A percentile compares a stretch with the other conserved stretches of the same genome.
Evolutionary conservation across 2,113 vertebrate genomes (phyloP).

Genomic region (Steatornis caripensis): DNA sequence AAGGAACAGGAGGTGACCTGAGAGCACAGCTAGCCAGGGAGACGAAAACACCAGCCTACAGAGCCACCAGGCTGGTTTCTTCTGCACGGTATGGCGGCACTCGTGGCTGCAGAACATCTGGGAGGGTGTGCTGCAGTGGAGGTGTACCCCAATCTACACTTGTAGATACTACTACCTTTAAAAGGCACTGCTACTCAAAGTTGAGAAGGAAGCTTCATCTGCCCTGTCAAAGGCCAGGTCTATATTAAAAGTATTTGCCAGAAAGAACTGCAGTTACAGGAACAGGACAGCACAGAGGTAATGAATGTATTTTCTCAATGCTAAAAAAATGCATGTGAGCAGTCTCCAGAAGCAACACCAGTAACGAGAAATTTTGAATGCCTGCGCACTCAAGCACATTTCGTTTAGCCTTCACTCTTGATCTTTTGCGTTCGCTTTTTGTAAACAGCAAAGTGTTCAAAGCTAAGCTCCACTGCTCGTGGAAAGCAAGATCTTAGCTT

Average conservation of each 20-base stretch:
- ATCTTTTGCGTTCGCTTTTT: background rate
- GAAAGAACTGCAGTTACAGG: background rate
- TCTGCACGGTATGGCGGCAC: too few species aligned
- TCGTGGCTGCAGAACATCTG: background rate
- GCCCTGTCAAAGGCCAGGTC: background rate
- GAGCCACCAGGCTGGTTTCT: background rate
- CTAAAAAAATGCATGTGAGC: background rate
- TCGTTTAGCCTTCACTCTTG: background rate
- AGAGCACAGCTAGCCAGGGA: background rate
- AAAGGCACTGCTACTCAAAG: background rate
- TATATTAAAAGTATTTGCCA: background rate
- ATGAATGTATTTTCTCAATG: background rate
- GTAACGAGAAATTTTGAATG: background rate
- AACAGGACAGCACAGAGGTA: background rate
- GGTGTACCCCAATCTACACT: rapidly evolving
- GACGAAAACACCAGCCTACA: background rate
- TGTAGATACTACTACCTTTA: background rate
- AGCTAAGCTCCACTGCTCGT: background rate
- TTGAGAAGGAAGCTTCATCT: background rate
- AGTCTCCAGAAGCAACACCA: background rate
- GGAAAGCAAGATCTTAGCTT: background rate
- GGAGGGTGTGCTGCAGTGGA: background rate
- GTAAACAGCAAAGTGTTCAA: slow-evolving; percentile 14
- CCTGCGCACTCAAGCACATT: background rate
- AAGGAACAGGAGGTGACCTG: background rate